These are phyloP conservation scores for Leptodactylus fuscus DNA, from an alignment of 2,113 vertebrate genomes.

Conservation along the genomic window DNA sequence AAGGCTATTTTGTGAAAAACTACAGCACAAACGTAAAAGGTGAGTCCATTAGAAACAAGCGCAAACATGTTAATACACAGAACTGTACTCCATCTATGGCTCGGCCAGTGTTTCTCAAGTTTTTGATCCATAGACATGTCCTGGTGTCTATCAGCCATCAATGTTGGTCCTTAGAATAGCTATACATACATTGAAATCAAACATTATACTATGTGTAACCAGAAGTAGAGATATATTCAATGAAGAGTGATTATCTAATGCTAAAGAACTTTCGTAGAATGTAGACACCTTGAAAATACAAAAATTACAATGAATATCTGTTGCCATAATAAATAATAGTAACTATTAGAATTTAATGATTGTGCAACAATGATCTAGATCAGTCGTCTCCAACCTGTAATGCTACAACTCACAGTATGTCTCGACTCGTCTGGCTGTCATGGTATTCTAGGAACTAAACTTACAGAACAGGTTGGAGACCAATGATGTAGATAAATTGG, in stretches of 20 bases:
- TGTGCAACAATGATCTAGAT: not conserved
- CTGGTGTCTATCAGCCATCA: constrained; percentile 3
- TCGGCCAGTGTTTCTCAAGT: not conserved
- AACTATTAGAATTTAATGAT: not conserved
- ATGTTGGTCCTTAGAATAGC: constrained; percentile 5
- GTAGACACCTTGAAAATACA: not conserved
- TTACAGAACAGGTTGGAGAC: not conserved
- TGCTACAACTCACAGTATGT: no score
- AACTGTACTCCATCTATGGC: not conserved
- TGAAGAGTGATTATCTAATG: not conserved
- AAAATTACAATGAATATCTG: not conserved
- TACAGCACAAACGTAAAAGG: not conserved
- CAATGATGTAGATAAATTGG: not conserved
- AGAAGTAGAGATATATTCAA: not conserved
- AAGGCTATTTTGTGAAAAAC: not conserved
- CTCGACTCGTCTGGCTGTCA: no score
- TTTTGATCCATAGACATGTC: not conserved
- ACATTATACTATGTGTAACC: not conserved
- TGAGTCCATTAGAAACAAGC: not conserved
- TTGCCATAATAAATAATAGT: not conserved
- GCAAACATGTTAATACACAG: not conserved
- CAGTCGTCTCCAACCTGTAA: not conserved
- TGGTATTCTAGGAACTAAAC: no score
- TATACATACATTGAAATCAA: not conserved
- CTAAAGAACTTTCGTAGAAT: not conserved